A percentile compares a stretch with the other conserved stretches of the same genome.
Evolutionary conservation across 2,888 invertebrate genomes (phyloP).

Genomic region (Diachrysia chrysitis): DNA sequence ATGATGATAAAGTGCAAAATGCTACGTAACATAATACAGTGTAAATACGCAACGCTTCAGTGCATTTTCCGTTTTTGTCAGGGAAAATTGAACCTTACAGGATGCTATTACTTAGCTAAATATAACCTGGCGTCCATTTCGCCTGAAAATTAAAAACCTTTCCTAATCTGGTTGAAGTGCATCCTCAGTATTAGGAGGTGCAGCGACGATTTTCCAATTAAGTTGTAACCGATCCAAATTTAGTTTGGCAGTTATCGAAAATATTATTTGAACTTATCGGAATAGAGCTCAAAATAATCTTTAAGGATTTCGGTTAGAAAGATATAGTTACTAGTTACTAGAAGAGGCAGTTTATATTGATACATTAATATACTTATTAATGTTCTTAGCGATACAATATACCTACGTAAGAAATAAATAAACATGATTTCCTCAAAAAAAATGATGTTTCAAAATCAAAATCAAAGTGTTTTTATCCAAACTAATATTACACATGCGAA

Average conservation of each 20-base stretch:
- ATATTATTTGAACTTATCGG: not conserved
- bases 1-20: slow-evolving; percentile 11
- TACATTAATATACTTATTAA: not conserved
- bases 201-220: slow-evolving; percentile 68
- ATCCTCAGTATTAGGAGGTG: slow-evolving; percentile 54
- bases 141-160: slow-evolving; percentile 33
- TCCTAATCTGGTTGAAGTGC: slow-evolving; percentile 44
- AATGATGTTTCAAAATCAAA: no score
- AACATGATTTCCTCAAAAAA: no score
- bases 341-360: slow-evolving; percentile 35
- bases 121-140: slow-evolving; percentile 3
- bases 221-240: slow-evolving; percentile 53
- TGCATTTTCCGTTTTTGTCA: not conserved
- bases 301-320: slow-evolving; percentile 7
- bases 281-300: slow-evolving; percentile 33
- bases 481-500: no score
- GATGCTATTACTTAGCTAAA: not conserved
- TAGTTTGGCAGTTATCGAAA: slow-evolving; percentile 11
- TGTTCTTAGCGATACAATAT: no score
- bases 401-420: no score
- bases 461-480: no score
- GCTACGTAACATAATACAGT: not conserved
- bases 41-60: not conserved
- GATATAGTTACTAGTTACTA: slow-evolving; percentile 17
- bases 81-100: not conserved